These are phyloP conservation scores for Galagoides demidoff DNA, from an alignment of 2,797 vertebrate species.

Conservation along the genomic window DNA sequence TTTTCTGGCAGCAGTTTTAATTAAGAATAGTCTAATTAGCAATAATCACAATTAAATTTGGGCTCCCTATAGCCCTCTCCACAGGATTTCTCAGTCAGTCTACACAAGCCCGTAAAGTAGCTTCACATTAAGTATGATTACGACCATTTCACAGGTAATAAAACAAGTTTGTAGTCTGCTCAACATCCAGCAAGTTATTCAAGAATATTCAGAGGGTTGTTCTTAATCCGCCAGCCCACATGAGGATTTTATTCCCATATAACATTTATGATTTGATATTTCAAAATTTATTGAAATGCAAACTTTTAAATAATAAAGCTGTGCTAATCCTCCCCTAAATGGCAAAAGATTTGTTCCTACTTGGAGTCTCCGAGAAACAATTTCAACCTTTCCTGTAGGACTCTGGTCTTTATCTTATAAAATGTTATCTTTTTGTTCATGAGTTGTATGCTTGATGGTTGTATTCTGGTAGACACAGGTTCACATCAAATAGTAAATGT, in stretches of 20 bases:
- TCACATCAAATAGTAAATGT: neutral
- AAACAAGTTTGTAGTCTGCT: neutral
- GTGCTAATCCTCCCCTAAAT: neutral
- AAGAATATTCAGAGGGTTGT: neutral
- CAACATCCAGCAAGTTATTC: neutral
- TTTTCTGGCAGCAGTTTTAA: slow-evolving; percentile 52
- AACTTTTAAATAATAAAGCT: neutral
- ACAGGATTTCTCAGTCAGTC: neutral
- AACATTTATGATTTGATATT: slow-evolving; percentile 9
- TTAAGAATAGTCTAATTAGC: slow-evolving; percentile 72
- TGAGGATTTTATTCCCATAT: neutral
- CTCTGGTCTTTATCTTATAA: neutral
- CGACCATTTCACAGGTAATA: slow-evolving; percentile 6
- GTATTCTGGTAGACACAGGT: neutral
- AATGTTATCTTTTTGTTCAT: neutral
- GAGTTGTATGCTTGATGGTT: neutral
- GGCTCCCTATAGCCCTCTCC: neutral
- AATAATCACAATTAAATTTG: slow-evolving; percentile 65
- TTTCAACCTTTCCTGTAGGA: neutral
- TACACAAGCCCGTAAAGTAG: neutral
- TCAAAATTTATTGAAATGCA: neutral
- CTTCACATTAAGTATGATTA: neutral
- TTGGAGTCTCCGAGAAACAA: neutral
- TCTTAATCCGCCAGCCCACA: neutral
- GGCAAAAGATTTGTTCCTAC: neutral